Conservation (phyloP, 2,888 invertebrate species). For the Cheilosia grossa region DNA sequence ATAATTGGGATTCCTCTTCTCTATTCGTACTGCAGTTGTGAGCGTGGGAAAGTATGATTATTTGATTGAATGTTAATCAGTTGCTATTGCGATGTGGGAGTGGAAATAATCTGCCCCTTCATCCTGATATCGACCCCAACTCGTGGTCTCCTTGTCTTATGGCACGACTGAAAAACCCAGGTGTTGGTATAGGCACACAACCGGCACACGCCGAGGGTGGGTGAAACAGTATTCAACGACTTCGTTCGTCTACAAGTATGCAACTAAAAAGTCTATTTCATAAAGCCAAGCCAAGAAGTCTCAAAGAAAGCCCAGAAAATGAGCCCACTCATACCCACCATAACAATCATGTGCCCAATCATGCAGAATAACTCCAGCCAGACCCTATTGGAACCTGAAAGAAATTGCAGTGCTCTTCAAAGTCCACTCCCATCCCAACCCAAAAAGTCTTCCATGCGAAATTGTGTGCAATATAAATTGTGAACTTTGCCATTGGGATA, state of each 20-base stretch:
- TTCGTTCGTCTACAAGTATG: too few relatives aligned
- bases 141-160: too few relatives aligned
- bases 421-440: not conserved
- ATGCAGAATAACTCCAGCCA: conserved; percentile 28
- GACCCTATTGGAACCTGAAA: conserved; percentile 41
- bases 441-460: conserved; percentile 14
- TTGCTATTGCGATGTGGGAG: too few relatives aligned
- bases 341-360: conserved; percentile 34
- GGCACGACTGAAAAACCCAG: too few relatives aligned
- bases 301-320: conserved; percentile 27
- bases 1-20: not conserved
- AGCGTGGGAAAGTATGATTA: too few relatives aligned
- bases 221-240: too few relatives aligned
- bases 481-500: conserved; percentile 50
- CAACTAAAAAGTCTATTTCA: not conserved
- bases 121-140: too few relatives aligned
- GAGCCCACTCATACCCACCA: conserved; percentile 24
- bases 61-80: too few relatives aligned
- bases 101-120: too few relatives aligned
- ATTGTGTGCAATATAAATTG: conserved; percentile 68
- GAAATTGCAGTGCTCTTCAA: conserved; percentile 43
- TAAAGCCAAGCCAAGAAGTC: conserved; percentile 8
- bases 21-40: not conserved
- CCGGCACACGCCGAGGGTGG: too few relatives aligned
- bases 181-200: too few relatives aligned